Evolutionary conservation across 2,888 invertebrate genomes (phyloP).

Genomic region (Mythimna lalbum): DNA sequence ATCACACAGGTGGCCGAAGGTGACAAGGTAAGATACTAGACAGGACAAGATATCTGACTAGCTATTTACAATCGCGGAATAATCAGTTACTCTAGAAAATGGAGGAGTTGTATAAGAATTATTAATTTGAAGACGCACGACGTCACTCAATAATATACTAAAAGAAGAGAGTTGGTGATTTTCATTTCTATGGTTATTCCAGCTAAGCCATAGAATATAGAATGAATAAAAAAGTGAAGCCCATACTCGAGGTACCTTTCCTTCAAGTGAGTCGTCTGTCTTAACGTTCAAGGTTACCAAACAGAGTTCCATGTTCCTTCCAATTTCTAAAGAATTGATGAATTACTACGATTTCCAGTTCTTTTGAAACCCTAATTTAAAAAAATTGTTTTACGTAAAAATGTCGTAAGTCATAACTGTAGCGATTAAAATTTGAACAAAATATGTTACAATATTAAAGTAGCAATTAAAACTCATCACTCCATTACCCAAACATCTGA

Average conservation of each 20-base stretch:
- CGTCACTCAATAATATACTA: too few relatives aligned
- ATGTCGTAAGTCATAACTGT: background rate
- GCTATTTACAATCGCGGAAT: background rate
- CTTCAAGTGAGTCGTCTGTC: too few relatives aligned
- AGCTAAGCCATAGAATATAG: too few relatives aligned
- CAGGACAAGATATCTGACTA: background rate
- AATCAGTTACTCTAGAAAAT: background rate
- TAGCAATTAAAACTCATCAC: slow-evolving; percentile 16
- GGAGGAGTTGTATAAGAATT: background rate
- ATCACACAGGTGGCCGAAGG: slow-evolving; percentile 96
- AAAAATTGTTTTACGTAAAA: background rate
- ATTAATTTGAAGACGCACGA: background rate
- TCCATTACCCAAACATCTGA: slow-evolving; percentile 9
- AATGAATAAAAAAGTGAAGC: too few relatives aligned
- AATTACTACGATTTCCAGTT: background rate
- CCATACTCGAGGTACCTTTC: too few relatives aligned
- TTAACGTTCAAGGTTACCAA: background rate
- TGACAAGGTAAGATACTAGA: slow-evolving; percentile 92
- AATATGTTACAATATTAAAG: background rate
- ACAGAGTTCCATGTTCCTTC: background rate
- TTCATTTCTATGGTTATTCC: too few relatives aligned
- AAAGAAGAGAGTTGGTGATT: too few relatives aligned
- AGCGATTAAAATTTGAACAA: background rate
- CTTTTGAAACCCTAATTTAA: background rate
- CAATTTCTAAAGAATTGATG: background rate